phyloP scores from a whole-genome alignment of 2,113 vertebrate species.

The Myrmophylax atrothorax region DNA sequence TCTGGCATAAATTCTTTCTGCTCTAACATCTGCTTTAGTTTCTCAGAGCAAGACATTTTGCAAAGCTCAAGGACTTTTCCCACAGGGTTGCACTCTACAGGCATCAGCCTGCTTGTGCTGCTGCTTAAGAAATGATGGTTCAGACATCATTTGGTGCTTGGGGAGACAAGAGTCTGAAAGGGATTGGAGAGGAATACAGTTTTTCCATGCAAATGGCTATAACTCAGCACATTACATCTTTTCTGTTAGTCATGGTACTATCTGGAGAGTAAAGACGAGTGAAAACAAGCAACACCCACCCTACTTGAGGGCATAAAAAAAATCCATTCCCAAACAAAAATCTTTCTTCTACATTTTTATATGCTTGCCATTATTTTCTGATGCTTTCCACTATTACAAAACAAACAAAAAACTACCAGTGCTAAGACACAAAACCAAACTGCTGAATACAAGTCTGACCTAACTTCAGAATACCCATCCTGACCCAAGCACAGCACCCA shows the following conservation, averaged over 20 bases:
- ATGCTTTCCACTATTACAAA: neutral
- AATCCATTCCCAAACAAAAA: neutral
- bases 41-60: neutral
- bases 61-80: neutral
- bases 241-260: neutral
- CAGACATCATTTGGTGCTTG: neutral
- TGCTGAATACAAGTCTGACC: neutral
- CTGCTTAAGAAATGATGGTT: neutral
- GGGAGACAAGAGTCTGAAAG: neutral
- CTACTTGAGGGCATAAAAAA: neutral
- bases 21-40: neutral
- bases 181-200: neutral
- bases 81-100: neutral
- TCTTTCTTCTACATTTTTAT: neutral
- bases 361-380: neutral
- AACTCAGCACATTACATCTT: neutral
- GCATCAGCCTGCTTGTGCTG: neutral
- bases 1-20: neutral
- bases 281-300: neutral
- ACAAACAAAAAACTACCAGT: neutral
- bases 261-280: neutral
- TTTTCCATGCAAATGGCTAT: neutral
- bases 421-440: neutral
- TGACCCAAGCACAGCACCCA: neutral
- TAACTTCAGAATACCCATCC: neutral